phyloP scores from a whole-genome alignment of 2,113 vertebrate genomes.

The Nematolebias whitei region DNA sequence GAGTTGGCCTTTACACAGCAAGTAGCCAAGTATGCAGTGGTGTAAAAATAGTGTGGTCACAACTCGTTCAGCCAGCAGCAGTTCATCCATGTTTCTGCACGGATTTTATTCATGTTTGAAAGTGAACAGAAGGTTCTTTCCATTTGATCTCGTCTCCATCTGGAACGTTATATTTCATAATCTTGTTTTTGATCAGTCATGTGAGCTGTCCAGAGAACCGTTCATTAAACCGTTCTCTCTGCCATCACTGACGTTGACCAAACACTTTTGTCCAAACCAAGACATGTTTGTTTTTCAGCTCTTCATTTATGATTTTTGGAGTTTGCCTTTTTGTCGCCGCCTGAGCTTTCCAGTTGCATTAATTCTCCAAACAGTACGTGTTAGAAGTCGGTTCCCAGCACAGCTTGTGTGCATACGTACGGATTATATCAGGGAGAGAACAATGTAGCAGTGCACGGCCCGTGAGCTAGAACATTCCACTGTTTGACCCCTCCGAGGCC shows the following conservation, averaged over 20 bases:
- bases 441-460: conserved; percentile 72
- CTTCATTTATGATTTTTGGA: not conserved
- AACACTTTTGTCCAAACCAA: not conserved
- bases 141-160: not conserved
- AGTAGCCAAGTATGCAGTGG: not conserved
- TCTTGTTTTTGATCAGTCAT: not conserved
- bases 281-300: not conserved
- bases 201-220: not conserved
- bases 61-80: not conserved
- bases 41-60: not conserved
- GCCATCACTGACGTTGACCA: not conserved
- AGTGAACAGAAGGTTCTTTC: not conserved
- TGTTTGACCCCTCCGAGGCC: conserved; percentile 63
- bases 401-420: conserved; percentile 64
- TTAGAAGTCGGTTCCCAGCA: conserved; percentile 67
- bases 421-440: conserved; percentile 63
- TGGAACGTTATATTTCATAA: not conserved
- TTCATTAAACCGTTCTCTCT: not conserved
- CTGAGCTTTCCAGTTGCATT: not conserved
- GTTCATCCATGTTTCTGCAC: not conserved
- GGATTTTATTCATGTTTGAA: not conserved
- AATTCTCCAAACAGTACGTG: conserved; percentile 44
- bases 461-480: conserved; percentile 76
- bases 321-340: conserved; percentile 10
- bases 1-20: not conserved